Conservation (phyloP, 2,888 invertebrate species). For the Ectemnius continuus region DNA sequence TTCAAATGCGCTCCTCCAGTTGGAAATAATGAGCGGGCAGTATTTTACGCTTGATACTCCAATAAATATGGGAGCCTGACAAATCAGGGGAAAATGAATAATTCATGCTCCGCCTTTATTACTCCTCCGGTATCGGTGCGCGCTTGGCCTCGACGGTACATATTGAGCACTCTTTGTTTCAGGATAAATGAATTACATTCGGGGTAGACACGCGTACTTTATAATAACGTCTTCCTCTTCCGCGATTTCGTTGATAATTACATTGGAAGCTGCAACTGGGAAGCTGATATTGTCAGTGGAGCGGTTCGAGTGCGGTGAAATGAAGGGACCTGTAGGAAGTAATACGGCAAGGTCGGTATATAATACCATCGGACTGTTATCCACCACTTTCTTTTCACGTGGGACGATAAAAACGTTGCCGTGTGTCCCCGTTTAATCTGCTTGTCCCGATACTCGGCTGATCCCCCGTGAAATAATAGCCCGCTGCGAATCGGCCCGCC, state of each 20-base stretch:
- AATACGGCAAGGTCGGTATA: constrained; percentile 3
- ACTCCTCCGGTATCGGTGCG: neutral
- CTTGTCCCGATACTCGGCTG: constrained; percentile 40
- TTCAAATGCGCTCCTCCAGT: neutral
- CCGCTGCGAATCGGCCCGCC: constrained; percentile 7
- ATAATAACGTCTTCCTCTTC: too few species aligned
- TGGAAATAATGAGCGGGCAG: constrained; percentile 8
- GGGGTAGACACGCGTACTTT: too few species aligned
- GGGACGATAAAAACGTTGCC: constrained; percentile 46
- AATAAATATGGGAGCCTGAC: neutral
- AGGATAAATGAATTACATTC: too few species aligned
- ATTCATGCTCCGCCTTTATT: neutral
- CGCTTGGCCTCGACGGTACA: too few species aligned
- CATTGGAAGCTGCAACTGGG: too few species aligned
- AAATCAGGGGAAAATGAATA: neutral
- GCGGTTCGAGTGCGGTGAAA: constrained; percentile 1
- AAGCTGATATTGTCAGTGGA: neutral
- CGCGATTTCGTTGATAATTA: too few species aligned
- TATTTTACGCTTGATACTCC: neutral
- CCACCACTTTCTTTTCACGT: constrained; percentile 42
- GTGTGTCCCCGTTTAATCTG: constrained; percentile 41
- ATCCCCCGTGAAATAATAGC: constrained; percentile 36
- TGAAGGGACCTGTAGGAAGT: constrained; percentile 26
- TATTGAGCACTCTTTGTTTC: too few species aligned
- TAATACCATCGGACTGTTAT: constrained; percentile 9